phyloP scores from a whole-genome alignment of 2,113 vertebrate genomes.

The Neolamprologus sp. region DNA sequence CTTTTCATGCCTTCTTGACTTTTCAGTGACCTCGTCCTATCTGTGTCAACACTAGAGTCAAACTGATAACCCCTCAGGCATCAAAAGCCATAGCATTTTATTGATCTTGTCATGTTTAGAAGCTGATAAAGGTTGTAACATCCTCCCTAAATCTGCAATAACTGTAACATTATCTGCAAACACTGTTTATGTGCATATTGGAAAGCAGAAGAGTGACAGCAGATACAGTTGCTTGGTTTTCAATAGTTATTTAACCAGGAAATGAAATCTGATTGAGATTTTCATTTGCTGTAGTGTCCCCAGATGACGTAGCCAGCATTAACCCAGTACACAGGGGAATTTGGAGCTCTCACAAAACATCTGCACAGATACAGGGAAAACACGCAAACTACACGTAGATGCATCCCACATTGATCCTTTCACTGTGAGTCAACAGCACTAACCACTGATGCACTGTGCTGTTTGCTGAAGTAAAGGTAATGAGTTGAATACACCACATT shows the following conservation, averaged over 20 bases:
- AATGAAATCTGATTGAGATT: background rate
- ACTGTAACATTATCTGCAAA: background rate
- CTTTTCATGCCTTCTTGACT: background rate
- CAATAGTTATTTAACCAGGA: background rate
- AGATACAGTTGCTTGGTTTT: background rate
- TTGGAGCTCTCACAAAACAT: background rate
- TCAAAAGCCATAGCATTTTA: background rate
- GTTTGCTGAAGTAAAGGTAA: background rate
- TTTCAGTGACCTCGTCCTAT: background rate
- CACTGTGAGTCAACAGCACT: background rate
- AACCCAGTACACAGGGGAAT: background rate
- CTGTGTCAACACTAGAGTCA: background rate
- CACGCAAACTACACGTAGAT: background rate
- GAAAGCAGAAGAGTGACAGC: background rate
- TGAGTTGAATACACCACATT: background rate
- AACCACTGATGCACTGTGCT: background rate
- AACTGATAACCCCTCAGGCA: background rate
- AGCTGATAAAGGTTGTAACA: background rate
- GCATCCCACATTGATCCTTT: background rate
- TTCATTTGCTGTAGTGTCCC: background rate
- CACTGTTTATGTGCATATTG: background rate
- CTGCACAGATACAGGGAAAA: background rate
- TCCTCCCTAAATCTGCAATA: background rate
- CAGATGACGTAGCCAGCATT: background rate
- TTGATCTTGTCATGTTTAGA: conserved; percentile 9